Evolutionary conservation across 1,140 invertebrate species (phyloP), one percentile per base, ranked within the genome.

Genomic region (Drosophila tani): DNA sequence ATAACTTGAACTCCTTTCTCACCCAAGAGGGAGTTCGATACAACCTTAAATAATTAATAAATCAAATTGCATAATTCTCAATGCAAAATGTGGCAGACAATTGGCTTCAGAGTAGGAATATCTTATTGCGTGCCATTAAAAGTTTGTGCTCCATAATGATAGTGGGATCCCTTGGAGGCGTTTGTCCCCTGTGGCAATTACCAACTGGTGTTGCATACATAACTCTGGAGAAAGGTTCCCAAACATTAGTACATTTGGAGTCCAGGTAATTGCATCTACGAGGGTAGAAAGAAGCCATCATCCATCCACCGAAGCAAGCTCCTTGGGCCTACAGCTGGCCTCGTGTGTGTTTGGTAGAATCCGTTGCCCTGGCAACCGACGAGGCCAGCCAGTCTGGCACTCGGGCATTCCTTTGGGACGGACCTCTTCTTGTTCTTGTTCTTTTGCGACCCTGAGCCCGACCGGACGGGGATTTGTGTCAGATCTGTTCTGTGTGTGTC

Each of bases 361-460:
- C 40, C 24, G 67, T 70, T 70, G 67, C 24, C 67, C 21, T 40
- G 67, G 67, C 47, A 70, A 70, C 67, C 67, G n/a, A 40, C 64
- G 9, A 21, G 47, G 49, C 40, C 65, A 35, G 60, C 14, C 53
- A 40, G 51, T 21, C 51, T 40, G 38, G 14, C 38, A 40, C 19
- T 40, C 47, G 21, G 29, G 64, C 49, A 68, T 68, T 68, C 64
- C 64, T 29, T 46, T 19, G 19, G 27, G 27, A 21, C 40, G 51
- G 32, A 19, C 7, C 8, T 24, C 38, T 43, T n/a, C n/a, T n/a
- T n/a, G n/a, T n/a, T 41, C 14, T 19, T 55, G 21, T 21, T 57
- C 15, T n/a, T 21, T 38, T 38, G 17, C 51, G 12, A 19, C 12
- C 14, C 17, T 35, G 27, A 14, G n/a, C 27, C 29, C 14, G 12